A percentile compares a stretch with the other conserved stretches of the same genome.
phyloP scores from a whole-genome alignment of 1,140 invertebrate genomes.

The Zaprionus taronus region DNA sequence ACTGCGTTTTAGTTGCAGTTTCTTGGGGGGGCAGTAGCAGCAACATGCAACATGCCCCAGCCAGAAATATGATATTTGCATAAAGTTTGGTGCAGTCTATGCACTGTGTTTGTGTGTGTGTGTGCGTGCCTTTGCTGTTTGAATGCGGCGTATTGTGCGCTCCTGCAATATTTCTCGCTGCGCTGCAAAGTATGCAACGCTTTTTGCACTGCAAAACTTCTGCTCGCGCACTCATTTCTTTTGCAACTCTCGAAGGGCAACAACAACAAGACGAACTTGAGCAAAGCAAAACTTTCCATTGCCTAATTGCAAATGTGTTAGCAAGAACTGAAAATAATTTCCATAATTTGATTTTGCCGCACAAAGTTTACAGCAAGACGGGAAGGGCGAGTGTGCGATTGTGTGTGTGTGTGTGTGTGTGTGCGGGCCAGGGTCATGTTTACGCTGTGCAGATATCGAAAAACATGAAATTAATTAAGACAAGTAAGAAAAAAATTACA shows the following conservation, averaged over 20 bases:
- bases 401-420: conserved; percentile 1
- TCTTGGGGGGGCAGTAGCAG: conserved; percentile 39
- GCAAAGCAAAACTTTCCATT: conserved; percentile 58
- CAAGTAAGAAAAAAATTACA: conserved; percentile 7
- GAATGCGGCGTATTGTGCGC: conserved; percentile 2
- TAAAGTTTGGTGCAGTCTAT: conserved; percentile 39
- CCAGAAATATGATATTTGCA: conserved; percentile 42
- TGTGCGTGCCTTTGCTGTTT: not conserved
- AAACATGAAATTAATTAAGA: conserved; percentile 72
- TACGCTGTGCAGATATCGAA: conserved; percentile 31
- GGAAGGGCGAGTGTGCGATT: not conserved
- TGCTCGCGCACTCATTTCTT: conserved; percentile 25
- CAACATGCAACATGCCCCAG: conserved; percentile 1
- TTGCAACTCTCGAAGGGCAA: conserved; percentile 15
- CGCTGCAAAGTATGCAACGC: conserved; percentile 18
- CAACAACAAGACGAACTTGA: not conserved
- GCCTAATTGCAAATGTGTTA: conserved; percentile 70
- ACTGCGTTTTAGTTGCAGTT: conserved; percentile 75
- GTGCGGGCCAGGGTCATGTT: conserved; percentile 40
- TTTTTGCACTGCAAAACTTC: conserved; percentile 14
- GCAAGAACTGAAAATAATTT: conserved; percentile 65
- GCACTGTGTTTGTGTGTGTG: not conserved
- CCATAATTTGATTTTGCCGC: conserved; percentile 71
- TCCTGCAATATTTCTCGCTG: conserved; percentile 13
- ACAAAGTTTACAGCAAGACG: conserved; percentile 16